These are phyloP conservation scores for Thermophis baileyi DNA, from an alignment of 2,113 vertebrate species.

Conservation along the genomic window DNA sequence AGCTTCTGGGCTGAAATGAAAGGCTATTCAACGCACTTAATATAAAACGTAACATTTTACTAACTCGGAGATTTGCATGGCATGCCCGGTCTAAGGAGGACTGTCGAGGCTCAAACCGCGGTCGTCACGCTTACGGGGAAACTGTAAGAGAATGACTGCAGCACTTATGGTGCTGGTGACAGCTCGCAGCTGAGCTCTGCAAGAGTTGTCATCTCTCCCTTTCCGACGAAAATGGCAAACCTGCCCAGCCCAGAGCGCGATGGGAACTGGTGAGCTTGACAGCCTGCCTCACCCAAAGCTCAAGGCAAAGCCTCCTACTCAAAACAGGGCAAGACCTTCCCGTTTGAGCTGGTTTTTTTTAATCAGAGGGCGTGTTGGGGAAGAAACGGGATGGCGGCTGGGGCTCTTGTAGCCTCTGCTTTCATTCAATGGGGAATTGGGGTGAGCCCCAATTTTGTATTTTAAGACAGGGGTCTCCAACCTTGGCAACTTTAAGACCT, in stretches of 20 bases:
- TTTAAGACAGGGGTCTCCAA: too few species aligned
- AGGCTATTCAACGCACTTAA: not conserved
- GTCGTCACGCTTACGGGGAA: too few species aligned
- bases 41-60: not conserved
- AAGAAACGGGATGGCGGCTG: fast-evolving
- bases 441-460: too few species aligned
- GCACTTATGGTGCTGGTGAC: not conserved
- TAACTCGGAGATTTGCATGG: not conserved
- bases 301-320: not conserved
- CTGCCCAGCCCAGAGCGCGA: not conserved
- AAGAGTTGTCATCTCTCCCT: not conserved
- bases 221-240: not conserved
- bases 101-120: not conserved
- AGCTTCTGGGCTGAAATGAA: not conserved
- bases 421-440: not conserved
- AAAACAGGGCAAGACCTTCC: not conserved
- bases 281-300: not conserved
- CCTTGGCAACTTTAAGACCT: too few species aligned
- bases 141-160: not conserved
- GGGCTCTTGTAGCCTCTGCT: too few species aligned
- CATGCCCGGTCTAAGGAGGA: not conserved
- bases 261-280: not conserved
- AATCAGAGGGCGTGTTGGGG: not conserved
- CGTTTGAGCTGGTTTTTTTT: not conserved
- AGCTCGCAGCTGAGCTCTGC: not conserved